Evolutionary conservation across 1,140 invertebrate species (phyloP).

Genomic region (Pseudomyrmex concolor): DNA sequence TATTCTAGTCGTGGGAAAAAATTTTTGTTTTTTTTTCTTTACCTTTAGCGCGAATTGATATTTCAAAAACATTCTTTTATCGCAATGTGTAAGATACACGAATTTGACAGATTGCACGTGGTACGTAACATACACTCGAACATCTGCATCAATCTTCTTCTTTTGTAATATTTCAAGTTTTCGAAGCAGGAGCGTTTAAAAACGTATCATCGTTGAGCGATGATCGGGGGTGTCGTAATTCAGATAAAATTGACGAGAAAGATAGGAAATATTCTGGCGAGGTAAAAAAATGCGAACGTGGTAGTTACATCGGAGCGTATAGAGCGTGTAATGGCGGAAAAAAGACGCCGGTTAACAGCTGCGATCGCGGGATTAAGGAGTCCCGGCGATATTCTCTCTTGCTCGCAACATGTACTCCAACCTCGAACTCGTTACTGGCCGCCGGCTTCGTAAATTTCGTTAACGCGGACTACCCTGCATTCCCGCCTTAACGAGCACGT

Average conservation of each 20-base stretch:
- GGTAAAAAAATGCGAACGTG: slow-evolving; percentile 19
- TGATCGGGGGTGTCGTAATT: slow-evolving; percentile 26
- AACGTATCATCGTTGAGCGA: slow-evolving; percentile 2
- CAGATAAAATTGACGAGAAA: slow-evolving; percentile 33
- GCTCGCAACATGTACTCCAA: slow-evolving; percentile 34
- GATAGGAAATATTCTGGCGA: background rate
- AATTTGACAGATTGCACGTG: background rate
- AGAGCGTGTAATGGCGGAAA: slow-evolving; percentile 32
- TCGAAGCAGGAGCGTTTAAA: background rate
- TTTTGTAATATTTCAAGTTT: background rate
- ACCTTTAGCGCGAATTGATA: background rate
- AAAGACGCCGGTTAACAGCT: slow-evolving; percentile 34
- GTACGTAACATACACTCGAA: background rate
- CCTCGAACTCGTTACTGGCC: slow-evolving; percentile 73
- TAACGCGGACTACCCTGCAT: slow-evolving; percentile 73
- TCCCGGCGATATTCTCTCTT: slow-evolving; percentile 22
- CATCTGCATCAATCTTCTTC: background rate
- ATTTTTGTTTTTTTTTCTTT: background rate
- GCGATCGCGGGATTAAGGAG: slow-evolving; percentile 56
- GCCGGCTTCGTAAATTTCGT: slow-evolving; percentile 79
- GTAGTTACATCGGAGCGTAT: slow-evolving; percentile 39
- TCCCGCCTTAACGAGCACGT: slow-evolving; percentile 78
- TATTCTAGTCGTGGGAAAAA: background rate
- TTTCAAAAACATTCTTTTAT: background rate
- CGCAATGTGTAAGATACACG: too few relatives aligned